Evolutionary conservation across 2,113 vertebrate species (phyloP).

Genomic region (Struthio camelus): DNA sequence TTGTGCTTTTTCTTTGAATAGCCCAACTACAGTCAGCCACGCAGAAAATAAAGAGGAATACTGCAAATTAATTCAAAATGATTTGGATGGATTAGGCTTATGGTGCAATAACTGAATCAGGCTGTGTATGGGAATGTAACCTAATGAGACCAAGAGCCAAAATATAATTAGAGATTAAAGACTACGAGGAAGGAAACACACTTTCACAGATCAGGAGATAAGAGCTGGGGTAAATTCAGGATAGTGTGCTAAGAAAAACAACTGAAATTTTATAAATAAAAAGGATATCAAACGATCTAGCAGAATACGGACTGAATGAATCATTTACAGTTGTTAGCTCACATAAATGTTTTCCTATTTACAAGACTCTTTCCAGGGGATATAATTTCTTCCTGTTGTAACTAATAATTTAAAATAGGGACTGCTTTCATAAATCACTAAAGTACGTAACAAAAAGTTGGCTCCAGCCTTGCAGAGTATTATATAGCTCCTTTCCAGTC

Average conservation of each 20-base stretch:
- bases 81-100: constrained; percentile 35
- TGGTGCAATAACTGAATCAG: background rate
- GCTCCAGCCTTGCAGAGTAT: background rate
- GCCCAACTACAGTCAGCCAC: background rate
- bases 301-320: background rate
- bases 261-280: background rate
- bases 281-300: background rate
- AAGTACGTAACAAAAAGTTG: background rate
- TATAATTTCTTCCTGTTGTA: background rate
- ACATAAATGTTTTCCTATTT: background rate
- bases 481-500: background rate
- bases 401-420: background rate
- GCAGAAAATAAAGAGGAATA: background rate
- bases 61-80: constrained; percentile 30
- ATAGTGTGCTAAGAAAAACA: background rate
- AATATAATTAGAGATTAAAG: background rate
- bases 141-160: background rate
- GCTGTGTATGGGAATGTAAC: background rate
- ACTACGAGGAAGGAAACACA: background rate
- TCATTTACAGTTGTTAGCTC: background rate
- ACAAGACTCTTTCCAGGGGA: background rate
- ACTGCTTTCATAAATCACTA: background rate
- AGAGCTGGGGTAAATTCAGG: background rate
- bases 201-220: background rate
- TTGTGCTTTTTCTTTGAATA: background rate